Conservation (phyloP, 2,113 vertebrate species). For the Sander vitreus region DNA sequence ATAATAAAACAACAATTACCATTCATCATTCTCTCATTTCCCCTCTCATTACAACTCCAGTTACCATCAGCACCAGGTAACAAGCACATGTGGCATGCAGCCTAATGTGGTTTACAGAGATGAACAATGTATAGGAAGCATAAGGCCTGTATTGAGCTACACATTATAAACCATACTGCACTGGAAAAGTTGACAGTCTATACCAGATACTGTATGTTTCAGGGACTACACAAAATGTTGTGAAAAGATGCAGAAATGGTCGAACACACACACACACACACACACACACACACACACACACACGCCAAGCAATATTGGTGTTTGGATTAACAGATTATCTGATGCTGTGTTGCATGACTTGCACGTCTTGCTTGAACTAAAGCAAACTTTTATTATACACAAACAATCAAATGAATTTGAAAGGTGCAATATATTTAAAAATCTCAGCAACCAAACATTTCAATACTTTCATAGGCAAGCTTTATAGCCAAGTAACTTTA, state of each 20-base stretch:
- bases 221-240: constrained; percentile 4
- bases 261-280: too few relatives aligned
- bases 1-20: constrained; percentile 76
- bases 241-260: not conserved
- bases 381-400: too few relatives aligned
- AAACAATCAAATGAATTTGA: too few relatives aligned
- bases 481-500: not conserved
- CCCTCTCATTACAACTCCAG: constrained; percentile 64
- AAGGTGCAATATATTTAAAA: too few relatives aligned
- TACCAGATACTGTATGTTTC: constrained; percentile 16
- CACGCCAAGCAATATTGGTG: too few relatives aligned
- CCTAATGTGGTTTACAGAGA: constrained; percentile 66
- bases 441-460: too few relatives aligned
- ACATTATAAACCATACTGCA: constrained; percentile 33
- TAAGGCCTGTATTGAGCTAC: constrained; percentile 9
- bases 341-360: too few relatives aligned
- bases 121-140: constrained; percentile 44
- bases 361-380: too few relatives aligned
- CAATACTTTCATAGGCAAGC: too few relatives aligned
- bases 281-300: too few relatives aligned
- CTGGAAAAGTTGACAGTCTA: constrained; percentile 30
- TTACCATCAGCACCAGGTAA: constrained; percentile 71
- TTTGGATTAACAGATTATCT: too few relatives aligned
- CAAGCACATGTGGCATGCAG: constrained; percentile 56
- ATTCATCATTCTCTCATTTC: constrained; percentile 72